phyloP scores from a whole-genome alignment of 2,113 vertebrate species.

The Ammodytes marinus region DNA sequence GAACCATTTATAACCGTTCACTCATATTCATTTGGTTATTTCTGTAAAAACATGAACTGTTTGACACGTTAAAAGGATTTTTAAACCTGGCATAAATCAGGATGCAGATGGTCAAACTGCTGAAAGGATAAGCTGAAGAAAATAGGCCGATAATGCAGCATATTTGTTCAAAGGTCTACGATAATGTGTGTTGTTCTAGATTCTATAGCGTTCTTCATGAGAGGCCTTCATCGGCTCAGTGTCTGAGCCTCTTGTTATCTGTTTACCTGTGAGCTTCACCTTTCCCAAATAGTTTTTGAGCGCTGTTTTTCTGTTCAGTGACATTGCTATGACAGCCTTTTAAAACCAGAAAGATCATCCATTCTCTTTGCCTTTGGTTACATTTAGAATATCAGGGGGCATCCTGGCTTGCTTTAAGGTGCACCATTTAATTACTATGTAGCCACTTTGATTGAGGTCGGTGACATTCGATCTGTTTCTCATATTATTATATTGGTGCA shows the following conservation, averaged over 20 bases:
- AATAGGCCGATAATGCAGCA: neutral
- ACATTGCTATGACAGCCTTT: neutral
- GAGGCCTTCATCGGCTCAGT: neutral
- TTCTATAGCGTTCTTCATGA: neutral
- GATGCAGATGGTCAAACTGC: constrained; percentile 3
- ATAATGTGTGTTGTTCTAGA: neutral
- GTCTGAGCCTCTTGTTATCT: neutral
- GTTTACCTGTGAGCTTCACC: neutral
- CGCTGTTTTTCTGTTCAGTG: neutral
- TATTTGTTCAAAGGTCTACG: neutral
- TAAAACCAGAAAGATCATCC: neutral
- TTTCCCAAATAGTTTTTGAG: neutral
- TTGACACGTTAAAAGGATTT: neutral
- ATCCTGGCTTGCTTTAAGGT: neutral
- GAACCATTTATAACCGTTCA: constrained; percentile 5
- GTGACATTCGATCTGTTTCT: neutral
- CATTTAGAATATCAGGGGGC: neutral
- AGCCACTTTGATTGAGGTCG: neutral
- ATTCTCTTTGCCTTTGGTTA: neutral
- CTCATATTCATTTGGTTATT: neutral
- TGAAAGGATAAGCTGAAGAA: neutral
- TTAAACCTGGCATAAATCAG: constrained; percentile 5
- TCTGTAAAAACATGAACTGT: neutral
- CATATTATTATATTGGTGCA: neutral
- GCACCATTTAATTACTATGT: neutral